Conservation (phyloP, 2,888 invertebrate species). For the Diadegma fenestrale region DNA sequence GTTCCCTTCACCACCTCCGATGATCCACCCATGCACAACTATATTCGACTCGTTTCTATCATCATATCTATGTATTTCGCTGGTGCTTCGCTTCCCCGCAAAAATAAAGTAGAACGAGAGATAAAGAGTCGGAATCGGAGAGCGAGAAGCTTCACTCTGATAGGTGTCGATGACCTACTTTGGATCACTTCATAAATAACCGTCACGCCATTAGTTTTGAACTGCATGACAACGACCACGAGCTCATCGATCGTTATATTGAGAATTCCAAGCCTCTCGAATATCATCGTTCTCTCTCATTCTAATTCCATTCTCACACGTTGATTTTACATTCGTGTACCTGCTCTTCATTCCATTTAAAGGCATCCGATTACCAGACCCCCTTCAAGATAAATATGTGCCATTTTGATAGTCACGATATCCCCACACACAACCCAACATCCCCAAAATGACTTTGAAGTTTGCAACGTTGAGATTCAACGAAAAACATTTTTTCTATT, state of each 20-base stretch:
- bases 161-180: conserved; percentile 63
- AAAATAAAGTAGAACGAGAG: conserved; percentile 52
- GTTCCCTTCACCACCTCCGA: not conserved
- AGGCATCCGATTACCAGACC: not conserved
- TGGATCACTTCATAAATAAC: conserved; percentile 64
- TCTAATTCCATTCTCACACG: conserved; percentile 14
- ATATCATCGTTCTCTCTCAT: conserved; percentile 23
- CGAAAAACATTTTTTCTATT: too few relatives aligned
- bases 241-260: conserved; percentile 36
- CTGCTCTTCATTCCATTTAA: not conserved
- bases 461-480: too few relatives aligned
- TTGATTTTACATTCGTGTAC: not conserved
- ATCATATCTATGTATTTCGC: conserved; percentile 5
- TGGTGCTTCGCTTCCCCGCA: conserved; percentile 35
- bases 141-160: conserved; percentile 35
- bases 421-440: too few relatives aligned
- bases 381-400: not conserved
- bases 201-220: conserved; percentile 43
- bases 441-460: too few relatives aligned
- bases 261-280: conserved; percentile 25
- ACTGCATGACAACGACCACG: conserved; percentile 46
- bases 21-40: conserved; percentile 7
- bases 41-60: conserved; percentile 23
- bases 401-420: not conserved
- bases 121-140: conserved; percentile 19